Conservation (phyloP, 2,797 vertebrate genomes). For the Coranthus polyacanthus region DNA sequence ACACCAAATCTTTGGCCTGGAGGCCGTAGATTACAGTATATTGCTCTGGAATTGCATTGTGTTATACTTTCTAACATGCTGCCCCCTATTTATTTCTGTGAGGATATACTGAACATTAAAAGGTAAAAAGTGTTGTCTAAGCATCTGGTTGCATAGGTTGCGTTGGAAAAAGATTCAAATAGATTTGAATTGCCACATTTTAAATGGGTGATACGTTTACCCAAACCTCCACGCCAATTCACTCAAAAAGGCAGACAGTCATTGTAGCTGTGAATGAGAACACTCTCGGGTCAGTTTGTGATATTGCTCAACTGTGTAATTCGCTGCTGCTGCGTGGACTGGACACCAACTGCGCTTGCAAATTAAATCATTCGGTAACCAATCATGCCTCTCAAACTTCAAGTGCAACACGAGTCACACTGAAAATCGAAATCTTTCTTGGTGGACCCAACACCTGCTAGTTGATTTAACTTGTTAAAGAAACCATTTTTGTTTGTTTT, state of each 20-base stretch:
- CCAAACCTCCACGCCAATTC: slow-evolving; percentile 6
- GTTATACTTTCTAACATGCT: slow-evolving; percentile 7
- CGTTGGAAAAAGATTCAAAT: neutral
- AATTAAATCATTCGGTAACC: slow-evolving; percentile 53
- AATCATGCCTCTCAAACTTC: slow-evolving; percentile 43
- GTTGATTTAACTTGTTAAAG: slow-evolving; percentile 42
- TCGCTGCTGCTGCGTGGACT: slow-evolving; percentile 8
- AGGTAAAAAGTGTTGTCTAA: neutral
- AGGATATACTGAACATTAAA: neutral
- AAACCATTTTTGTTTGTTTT: slow-evolving; percentile 21
- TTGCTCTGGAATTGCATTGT: neutral
- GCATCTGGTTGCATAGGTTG: neutral
- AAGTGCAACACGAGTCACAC: slow-evolving; percentile 38
- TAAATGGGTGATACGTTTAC: slow-evolving; percentile 29
- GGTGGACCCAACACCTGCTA: slow-evolving; percentile 42
- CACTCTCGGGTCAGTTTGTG: slow-evolving; percentile 32
- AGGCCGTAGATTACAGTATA: neutral
- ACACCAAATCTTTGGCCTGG: too few species aligned
- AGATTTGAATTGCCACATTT: slow-evolving; percentile 17
- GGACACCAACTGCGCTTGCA: slow-evolving; percentile 34
- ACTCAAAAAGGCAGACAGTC: slow-evolving; percentile 15
- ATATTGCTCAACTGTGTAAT: slow-evolving; percentile 27
- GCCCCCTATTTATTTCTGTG: neutral
- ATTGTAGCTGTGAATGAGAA: slow-evolving; percentile 18
- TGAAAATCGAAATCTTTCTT: slow-evolving; percentile 44